These are phyloP conservation scores for Parambassis ranga DNA, from an alignment of 2,797 vertebrate species.

Conservation along the genomic window DNA sequence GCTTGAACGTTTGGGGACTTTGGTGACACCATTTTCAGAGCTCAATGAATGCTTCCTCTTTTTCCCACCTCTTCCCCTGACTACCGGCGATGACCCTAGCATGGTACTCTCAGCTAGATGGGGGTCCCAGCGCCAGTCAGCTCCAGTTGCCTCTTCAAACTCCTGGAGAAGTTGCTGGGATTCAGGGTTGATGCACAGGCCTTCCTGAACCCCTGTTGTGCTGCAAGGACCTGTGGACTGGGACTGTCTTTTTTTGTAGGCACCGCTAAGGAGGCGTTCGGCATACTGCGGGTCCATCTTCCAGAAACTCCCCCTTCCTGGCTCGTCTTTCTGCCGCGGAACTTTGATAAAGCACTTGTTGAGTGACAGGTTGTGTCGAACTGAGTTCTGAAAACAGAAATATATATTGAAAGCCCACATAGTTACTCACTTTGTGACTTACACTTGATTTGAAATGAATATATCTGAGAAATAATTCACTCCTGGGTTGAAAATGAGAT, in stretches of 20 bases:
- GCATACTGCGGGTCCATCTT: conserved; percentile 94
- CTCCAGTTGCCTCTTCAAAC: conserved; percentile 85
- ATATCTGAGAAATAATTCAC: too few species aligned
- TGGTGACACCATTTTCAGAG: conserved; percentile 68
- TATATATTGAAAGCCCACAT: too few species aligned
- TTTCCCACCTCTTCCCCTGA: conserved; percentile 66
- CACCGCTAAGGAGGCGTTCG: conserved; percentile 87
- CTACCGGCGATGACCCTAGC: conserved; percentile 71
- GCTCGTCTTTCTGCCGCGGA: conserved; percentile 95
- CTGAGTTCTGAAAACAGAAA: conserved; percentile 86
- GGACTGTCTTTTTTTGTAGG: conserved; percentile 86
- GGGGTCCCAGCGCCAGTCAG: conserved; percentile 79
- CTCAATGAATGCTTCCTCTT: conserved; percentile 83
- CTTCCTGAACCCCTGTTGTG: not conserved
- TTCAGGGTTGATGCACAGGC: conserved; percentile 75
- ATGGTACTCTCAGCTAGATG: conserved; percentile 68
- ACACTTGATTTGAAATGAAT: too few species aligned
- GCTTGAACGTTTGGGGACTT: conserved; percentile 76
- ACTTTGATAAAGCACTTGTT: too few species aligned
- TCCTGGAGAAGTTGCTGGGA: conserved; percentile 87
- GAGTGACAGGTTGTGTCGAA: conserved; percentile 96
- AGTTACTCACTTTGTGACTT: too few species aligned
- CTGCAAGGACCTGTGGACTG: conserved; percentile 7
- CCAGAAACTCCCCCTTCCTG: conserved; percentile 97
- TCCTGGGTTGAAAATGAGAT: too few species aligned